A percentile compares a stretch with the other conserved stretches of the same genome.
These are phyloP conservation scores for Pantherophis alleghaniensis DNA, from an alignment of 2,797 vertebrate species.

Conservation along the genomic window DNA sequence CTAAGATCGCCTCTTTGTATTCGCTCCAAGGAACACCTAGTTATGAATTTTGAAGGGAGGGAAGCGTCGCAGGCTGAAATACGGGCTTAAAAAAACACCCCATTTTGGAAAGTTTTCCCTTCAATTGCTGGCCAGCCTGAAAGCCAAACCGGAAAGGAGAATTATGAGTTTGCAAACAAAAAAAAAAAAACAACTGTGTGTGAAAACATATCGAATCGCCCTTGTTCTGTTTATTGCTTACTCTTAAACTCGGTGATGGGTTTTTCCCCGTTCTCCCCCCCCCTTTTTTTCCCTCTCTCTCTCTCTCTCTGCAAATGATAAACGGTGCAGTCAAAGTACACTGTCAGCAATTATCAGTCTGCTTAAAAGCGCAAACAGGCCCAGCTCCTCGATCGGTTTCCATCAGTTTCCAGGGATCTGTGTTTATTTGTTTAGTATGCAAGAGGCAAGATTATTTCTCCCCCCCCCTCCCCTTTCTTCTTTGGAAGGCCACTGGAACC, in stretches of 20 bases:
- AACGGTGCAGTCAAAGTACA: not conserved
- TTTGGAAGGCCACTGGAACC: not conserved
- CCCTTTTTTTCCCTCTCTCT: no score
- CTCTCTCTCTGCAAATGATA: not conserved
- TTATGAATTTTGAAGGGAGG: not conserved
- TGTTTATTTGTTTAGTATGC: not conserved
- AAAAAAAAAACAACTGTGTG: not conserved
- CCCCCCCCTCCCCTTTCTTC: fast-evolving
- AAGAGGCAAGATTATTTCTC: not conserved
- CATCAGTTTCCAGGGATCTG: not conserved
- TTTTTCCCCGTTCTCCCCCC: no score
- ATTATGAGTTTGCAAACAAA: not conserved
- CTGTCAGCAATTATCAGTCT: not conserved
- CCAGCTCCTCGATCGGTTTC: not conserved
- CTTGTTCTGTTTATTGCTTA: not conserved
- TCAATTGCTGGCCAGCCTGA: not conserved
- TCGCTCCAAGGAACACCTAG: not conserved
- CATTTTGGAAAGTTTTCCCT: not conserved
- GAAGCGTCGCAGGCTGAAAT: not conserved
- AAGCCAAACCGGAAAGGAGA: not conserved
- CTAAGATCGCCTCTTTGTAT: not conserved
- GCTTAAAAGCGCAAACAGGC: not conserved
- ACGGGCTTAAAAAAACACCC: not conserved
- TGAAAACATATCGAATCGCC: not conserved
- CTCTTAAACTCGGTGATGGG: not conserved